Conservation (phyloP, 1,140 invertebrate species). For the Onthophagus taurus region DNA sequence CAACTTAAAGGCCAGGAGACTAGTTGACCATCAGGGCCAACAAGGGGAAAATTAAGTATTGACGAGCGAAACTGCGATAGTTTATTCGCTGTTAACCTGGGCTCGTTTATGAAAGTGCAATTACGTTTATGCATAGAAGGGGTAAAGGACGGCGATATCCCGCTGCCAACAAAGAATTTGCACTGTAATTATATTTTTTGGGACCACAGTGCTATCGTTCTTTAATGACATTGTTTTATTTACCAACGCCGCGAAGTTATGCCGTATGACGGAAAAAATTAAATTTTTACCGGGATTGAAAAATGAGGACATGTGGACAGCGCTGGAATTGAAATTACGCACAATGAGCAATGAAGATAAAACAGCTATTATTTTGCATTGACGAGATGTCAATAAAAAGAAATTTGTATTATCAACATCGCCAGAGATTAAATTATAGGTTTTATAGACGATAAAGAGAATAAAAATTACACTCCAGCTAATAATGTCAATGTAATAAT, state of each 20-base stretch:
- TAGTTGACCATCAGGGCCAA: no score
- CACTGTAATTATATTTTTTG: constrained; percentile 7
- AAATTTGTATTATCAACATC: constrained; percentile 4
- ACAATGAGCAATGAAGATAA: neutral
- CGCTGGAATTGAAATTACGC: neutral
- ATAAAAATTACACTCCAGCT: constrained; percentile 2
- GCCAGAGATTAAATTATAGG: constrained; percentile 9
- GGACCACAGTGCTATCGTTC: constrained; percentile 5
- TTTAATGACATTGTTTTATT: constrained; percentile 7
- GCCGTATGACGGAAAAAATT: neutral
- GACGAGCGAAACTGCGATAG: no score
- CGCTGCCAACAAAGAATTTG: constrained; percentile 11
- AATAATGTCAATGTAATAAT: constrained; percentile 13
- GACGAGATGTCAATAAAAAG: constrained; percentile 8
- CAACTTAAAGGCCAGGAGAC: no score
- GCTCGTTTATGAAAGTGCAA: no score
- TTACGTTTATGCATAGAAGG: no score
- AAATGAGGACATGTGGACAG: constrained; percentile 3
- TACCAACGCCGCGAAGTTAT: neutral
- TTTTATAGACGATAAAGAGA: neutral
- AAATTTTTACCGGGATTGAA: neutral
- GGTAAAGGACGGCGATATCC: no score
- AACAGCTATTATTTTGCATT: constrained; percentile 7
- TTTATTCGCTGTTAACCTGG: no score
- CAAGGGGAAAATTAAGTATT: no score